Evolutionary conservation across 2,888 invertebrate species (phyloP), one percentile per base, ranked within the genome.

Genomic region (Cephus runcator): DNA sequence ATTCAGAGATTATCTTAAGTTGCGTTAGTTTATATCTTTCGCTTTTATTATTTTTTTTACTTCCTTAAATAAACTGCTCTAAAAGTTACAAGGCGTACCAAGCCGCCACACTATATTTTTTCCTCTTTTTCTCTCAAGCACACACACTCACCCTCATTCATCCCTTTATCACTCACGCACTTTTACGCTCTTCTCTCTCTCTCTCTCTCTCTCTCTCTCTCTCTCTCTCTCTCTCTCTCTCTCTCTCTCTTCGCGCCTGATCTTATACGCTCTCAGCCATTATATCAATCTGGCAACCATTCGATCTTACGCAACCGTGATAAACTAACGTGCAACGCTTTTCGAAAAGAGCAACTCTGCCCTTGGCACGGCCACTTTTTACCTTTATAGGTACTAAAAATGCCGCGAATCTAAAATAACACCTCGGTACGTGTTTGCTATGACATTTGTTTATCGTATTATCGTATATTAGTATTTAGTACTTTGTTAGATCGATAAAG

Each of bases 81-180:
- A 85, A 85, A 85, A 87, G 82, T 83, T 79, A 81, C 80, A 83
- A 82, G 83, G 82, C 83, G 84, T 87, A 84, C 83, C 84, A 84
- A 77, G 87, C 81, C 82, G 80, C 31, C 71, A 12, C 31, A 31
- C 33, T 33, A 12, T 71, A 31, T n/a, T 71, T 71, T 33, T n/a
- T 11, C n/a, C 71, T 71, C n/a, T 76, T 69, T 73, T 69, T 73
- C 71, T 76, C 69, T 69, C 82, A 81, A 75, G 81, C 82, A 82
- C 34, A 81, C 34, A 76, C 80, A 80, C 79, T 79, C 80, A 80
- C 80, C 76, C 79, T 80, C 69, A 33, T 73, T 80, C 77, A 33
- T 76, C 76, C 76, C 79, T 80, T 79, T 75, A 81, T 77, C 56
- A 77, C 75, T 78, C 77, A 75, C 79, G 80, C 73, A 78, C 80